These are phyloP conservation scores for Pseudomyrmex dendroicus DNA, from an alignment of 1,140 invertebrate species.

Conservation along the genomic window DNA sequence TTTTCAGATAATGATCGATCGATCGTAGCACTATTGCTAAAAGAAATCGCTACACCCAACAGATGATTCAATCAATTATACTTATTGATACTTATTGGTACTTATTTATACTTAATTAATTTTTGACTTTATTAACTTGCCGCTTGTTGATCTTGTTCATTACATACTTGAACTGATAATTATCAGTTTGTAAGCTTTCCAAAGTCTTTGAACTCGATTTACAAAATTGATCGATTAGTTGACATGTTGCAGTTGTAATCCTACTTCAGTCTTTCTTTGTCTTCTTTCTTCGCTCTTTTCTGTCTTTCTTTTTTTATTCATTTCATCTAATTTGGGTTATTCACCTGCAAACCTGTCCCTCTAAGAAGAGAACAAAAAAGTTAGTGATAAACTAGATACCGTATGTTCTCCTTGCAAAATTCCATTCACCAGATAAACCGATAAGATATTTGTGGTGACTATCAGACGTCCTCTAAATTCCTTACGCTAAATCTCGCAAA, in stretches of 20 bases:
- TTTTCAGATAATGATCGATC: too few species aligned
- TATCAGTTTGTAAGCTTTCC: conserved; percentile 31
- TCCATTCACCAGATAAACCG: neutral
- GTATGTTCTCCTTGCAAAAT: neutral
- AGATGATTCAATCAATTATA: conserved; percentile 30
- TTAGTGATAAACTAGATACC: conserved; percentile 30
- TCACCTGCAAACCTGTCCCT: conserved; percentile 29
- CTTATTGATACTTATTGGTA: neutral
- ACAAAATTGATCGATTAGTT: conserved; percentile 32
- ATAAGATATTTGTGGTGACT: conserved; percentile 10
- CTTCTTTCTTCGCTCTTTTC: neutral
- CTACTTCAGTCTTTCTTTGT: neutral
- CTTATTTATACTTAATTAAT: conserved; percentile 16
- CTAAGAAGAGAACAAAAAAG: neutral
- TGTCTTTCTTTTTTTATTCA: conserved; percentile 22
- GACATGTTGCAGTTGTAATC: neutral
- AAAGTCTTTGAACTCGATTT: conserved; percentile 50
- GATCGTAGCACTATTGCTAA: neutral
- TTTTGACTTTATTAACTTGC: conserved; percentile 32
- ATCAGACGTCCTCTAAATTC: conserved; percentile 9
- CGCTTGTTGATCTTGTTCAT: conserved; percentile 24
- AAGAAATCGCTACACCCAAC: neutral
- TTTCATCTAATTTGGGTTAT: conserved; percentile 37
- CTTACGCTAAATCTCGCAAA: neutral
- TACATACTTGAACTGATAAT: conserved; percentile 33